phyloP scores from a whole-genome alignment of 2,113 vertebrate genomes.

The Anseranas semipalmata region DNA sequence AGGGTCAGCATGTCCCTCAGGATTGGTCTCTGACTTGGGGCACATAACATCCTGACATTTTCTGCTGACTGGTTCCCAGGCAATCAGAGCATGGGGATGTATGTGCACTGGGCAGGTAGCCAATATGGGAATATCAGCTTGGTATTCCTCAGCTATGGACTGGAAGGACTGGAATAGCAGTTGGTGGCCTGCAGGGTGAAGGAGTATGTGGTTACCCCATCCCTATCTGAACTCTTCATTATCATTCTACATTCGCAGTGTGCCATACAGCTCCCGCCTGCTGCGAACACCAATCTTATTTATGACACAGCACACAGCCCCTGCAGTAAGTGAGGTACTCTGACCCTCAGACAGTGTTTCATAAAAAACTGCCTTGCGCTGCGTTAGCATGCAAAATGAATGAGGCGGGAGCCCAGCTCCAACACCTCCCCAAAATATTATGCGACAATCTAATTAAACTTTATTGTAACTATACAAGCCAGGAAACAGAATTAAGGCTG shows the following conservation, averaged over 20 bases:
- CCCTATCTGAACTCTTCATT: neutral
- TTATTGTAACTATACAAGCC: slow-evolving; percentile 47
- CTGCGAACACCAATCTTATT: slow-evolving; percentile 36
- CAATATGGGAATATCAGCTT: neutral
- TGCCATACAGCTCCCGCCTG: neutral
- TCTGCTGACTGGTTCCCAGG: neutral
- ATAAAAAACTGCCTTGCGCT: slow-evolving; percentile 4
- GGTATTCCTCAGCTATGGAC: neutral
- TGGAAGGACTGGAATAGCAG: neutral
- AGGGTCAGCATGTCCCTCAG: neutral
- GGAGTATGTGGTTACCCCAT: neutral
- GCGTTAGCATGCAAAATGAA: slow-evolving; percentile 54
- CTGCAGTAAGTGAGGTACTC: slow-evolving; percentile 39
- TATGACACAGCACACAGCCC: slow-evolving; percentile 21
- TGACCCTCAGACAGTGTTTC: neutral
- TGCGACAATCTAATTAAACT: slow-evolving; percentile 60
- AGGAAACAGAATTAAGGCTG: slow-evolving; percentile 55
- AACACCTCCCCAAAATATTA: slow-evolving; percentile 55
- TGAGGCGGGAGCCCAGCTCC: slow-evolving; percentile 9
- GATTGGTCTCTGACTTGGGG: neutral
- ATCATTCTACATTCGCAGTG: neutral
- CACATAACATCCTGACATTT: neutral
- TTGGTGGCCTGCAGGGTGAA: neutral
- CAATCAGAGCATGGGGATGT: neutral
- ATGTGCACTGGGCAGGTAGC: neutral